Percentiles rank a stretch among this genome's conserved stretches.
phyloP scores from a whole-genome alignment of 2,888 invertebrate genomes.

The Gastracanthus pulcherrimus region DNA sequence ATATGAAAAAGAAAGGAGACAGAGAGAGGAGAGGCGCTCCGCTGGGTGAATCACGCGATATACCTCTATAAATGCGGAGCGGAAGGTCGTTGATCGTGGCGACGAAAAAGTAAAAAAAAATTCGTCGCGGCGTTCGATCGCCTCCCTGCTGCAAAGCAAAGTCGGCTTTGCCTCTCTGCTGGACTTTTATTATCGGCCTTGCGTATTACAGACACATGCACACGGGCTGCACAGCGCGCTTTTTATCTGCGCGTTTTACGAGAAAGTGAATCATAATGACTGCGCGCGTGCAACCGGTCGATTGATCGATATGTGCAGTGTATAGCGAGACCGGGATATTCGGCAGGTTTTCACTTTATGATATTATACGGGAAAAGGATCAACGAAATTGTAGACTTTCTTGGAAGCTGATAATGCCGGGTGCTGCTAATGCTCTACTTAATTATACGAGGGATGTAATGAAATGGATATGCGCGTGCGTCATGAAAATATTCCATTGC shows the following conservation, averaged over 20 bases:
- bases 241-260: background rate
- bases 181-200: background rate
- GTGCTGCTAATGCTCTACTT: background rate
- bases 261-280: constrained; percentile 34
- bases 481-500: background rate
- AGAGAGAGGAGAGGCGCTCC: no score
- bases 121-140: no score
- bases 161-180: no score
- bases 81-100: no score
- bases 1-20: no score
- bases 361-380: background rate
- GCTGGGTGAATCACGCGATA: no score
- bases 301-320: background rate
- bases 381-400: constrained; percentile 32
- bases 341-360: background rate
- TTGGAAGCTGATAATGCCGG: background rate
- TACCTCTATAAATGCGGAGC: no score
- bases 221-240: background rate
- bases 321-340: constrained; percentile 3
- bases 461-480: background rate
- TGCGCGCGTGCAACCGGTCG: background rate
- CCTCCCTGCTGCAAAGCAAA: no score
- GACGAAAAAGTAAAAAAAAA: no score
- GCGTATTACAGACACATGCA: background rate
- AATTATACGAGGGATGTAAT: background rate